Conservation (phyloP, 2,888 invertebrate genomes). For the Sphecodes monilicornis region DNA sequence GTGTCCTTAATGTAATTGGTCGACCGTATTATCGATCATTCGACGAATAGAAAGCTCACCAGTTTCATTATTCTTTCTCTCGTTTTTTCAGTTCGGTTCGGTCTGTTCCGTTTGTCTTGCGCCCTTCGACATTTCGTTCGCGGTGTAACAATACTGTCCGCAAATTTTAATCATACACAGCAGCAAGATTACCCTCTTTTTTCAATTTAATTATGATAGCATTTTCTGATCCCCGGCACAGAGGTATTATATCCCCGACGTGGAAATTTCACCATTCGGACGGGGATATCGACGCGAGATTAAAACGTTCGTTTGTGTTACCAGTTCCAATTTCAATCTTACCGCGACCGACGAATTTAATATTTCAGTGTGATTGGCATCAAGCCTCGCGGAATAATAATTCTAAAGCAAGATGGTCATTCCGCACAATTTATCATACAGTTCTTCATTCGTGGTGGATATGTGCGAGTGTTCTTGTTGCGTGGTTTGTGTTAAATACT, state of each 20-base stretch:
- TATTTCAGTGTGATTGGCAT: neutral
- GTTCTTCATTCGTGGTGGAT: too few species aligned
- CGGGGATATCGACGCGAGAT: neutral
- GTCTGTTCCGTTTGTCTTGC: neutral
- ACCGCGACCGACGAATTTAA: neutral
- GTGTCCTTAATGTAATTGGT: conserved; percentile 20
- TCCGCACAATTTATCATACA: too few species aligned
- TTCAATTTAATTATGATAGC: neutral
- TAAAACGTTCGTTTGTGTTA: neutral
- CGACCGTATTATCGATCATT: conserved; percentile 3
- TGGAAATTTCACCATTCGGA: neutral
- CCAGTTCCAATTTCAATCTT: neutral
- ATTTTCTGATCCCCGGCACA: neutral
- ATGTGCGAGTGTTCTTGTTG: too few species aligned
- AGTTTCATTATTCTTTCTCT: neutral
- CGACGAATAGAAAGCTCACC: neutral
- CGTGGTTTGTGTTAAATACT: too few species aligned
- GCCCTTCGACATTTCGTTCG: neutral
- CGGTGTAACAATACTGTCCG: neutral
- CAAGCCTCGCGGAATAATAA: neutral
- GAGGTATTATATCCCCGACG: neutral
- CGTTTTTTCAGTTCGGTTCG: too few species aligned
- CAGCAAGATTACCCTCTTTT: neutral
- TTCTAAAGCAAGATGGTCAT: neutral
- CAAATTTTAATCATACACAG: neutral